phyloP scores from a whole-genome alignment of 2,797 vertebrate genomes.

The Neomorphus geoffroyi region DNA sequence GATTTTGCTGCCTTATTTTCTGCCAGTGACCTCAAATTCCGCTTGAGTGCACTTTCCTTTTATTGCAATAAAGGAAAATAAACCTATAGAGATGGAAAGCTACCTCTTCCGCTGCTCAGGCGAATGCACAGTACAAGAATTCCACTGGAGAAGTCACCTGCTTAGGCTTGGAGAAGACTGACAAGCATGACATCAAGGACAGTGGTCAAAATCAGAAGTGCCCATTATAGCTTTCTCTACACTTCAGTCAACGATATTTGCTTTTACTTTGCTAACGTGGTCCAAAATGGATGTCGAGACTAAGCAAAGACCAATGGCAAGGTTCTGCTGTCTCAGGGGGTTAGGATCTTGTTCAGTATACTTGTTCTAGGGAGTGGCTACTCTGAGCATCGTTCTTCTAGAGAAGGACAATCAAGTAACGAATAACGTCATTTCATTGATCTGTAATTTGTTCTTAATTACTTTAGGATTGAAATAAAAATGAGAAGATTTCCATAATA shows the following conservation, averaged over 20 bases:
- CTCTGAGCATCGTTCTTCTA: not conserved
- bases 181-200: not conserved
- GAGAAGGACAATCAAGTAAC: not conserved
- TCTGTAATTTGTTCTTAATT: not conserved
- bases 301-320: not conserved
- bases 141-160: not conserved
- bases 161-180: not conserved
- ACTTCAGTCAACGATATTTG: not conserved
- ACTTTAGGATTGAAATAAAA: not conserved
- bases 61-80: not conserved
- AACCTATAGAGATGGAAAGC: not conserved
- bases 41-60: not conserved
- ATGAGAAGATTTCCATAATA: not conserved
- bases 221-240: not conserved
- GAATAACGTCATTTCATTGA: not conserved
- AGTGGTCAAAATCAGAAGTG: not conserved
- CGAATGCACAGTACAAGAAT: not conserved
- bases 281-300: not conserved
- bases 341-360: not conserved
- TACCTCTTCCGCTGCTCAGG: not conserved
- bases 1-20: conserved; percentile 20
- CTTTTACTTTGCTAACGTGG: not conserved
- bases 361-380: not conserved
- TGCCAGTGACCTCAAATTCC: not conserved
- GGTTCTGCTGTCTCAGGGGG: not conserved